These are phyloP conservation scores for Alentia gelatinosa DNA, from an alignment of 2,888 invertebrate species.

Conservation along the genomic window DNA sequence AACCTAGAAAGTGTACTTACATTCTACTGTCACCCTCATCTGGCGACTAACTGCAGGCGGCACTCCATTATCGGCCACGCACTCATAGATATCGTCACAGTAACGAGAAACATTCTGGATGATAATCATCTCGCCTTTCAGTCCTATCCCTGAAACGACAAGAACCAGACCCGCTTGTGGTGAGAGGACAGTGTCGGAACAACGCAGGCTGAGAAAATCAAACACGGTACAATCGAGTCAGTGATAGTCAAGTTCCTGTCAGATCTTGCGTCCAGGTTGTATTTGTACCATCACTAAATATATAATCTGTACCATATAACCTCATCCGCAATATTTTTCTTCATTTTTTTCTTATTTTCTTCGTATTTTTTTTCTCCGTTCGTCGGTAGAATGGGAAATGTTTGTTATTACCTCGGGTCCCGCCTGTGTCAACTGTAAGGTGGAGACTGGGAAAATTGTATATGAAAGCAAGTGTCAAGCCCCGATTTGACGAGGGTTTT, in stretches of 20 bases:
- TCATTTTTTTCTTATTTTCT: background rate
- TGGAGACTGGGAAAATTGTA: background rate
- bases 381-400: constrained; percentile 19
- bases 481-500: background rate
- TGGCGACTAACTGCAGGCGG: constrained; percentile 87
- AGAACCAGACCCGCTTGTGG: background rate
- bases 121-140: constrained; percentile 88
- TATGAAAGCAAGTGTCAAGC: constrained; percentile 17
- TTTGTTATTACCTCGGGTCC: constrained; percentile 6
- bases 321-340: too few relatives aligned
- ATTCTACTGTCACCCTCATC: constrained; percentile 66
- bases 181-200: background rate
- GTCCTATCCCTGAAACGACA: constrained; percentile 80
- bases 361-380: background rate
- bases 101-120: constrained; percentile 91
- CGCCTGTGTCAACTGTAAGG: constrained; percentile 27
- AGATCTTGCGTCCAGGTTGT: background rate
- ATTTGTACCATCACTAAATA: background rate
- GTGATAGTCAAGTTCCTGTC: background rate
- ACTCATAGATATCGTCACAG: constrained; percentile 95
- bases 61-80: constrained; percentile 95
- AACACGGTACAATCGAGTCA: background rate
- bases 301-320: background rate
- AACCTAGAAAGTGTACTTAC: constrained; percentile 59
- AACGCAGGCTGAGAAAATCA: background rate